Percentiles rank a stretch among this genome's conserved stretches.
These are phyloP conservation scores for Pteronotus mesoamericanus DNA, from an alignment of 2,797 vertebrate genomes.

Conservation along the genomic window DNA sequence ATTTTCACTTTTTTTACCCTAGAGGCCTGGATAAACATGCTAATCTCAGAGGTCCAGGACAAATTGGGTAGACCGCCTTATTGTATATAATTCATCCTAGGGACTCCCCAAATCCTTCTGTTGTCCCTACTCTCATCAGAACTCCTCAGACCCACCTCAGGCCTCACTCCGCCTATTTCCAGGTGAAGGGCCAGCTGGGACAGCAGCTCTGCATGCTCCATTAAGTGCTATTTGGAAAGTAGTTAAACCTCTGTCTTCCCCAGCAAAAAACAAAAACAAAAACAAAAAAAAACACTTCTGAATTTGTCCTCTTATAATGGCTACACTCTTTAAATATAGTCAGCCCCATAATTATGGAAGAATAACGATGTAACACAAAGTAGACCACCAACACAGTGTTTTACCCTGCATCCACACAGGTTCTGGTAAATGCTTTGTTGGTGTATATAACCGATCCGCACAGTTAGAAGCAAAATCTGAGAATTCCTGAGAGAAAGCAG, in stretches of 20 bases:
- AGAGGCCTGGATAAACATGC: not conserved
- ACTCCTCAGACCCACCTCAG: not conserved
- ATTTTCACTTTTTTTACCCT: not conserved
- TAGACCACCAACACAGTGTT: not conserved
- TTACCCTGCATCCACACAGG: not conserved
- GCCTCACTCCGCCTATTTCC: not conserved
- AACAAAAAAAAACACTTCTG: not conserved
- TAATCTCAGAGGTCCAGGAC: not conserved
- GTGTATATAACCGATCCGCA: not conserved
- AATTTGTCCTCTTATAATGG: not conserved
- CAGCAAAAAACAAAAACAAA: too few relatives aligned
- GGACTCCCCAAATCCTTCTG: not conserved
- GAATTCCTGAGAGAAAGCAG: not conserved
- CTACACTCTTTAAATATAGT: not conserved
- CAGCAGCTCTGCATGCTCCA: not conserved
- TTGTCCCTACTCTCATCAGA: not conserved
- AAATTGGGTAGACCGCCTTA: not conserved
- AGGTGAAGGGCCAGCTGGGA: not conserved
- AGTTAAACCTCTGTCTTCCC: not conserved
- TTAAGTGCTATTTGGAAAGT: not conserved
- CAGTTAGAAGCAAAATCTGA: not conserved
- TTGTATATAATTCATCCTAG: not conserved
- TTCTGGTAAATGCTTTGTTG: not conserved
- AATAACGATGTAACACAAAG: not conserved
- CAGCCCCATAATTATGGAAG: not conserved